Evolutionary conservation across 2,797 vertebrate genomes (phyloP).

Genomic region (Cirrhinus mrigala): DNA sequence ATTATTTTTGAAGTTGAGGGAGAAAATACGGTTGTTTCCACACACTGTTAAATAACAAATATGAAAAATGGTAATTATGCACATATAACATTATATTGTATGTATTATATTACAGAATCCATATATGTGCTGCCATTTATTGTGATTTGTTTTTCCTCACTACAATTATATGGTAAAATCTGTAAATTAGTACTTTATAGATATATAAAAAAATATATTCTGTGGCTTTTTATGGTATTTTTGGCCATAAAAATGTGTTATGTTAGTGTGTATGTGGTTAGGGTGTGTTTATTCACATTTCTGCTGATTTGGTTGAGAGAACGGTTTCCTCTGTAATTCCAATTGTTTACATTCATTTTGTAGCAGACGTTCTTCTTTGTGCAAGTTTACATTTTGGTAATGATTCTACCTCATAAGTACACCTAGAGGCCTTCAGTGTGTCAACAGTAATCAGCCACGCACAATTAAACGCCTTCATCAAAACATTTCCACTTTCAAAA

Average conservation of each 20-base stretch:
- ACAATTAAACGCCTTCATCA: conserved; percentile 50
- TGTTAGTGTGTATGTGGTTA: conserved; percentile 2
- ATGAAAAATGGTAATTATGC: too few relatives aligned
- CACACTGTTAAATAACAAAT: too few relatives aligned
- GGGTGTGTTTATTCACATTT: conserved; percentile 1
- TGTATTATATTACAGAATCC: too few relatives aligned
- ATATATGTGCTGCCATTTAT: too few relatives aligned
- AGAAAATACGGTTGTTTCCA: too few relatives aligned
- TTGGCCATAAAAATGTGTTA: neutral
- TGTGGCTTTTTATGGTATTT: neutral
- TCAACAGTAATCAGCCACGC: conserved; percentile 31
- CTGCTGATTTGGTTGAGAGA: neutral
- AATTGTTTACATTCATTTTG: conserved; percentile 23
- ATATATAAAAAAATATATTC: neutral
- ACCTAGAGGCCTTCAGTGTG: conserved; percentile 18
- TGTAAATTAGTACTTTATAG: neutral
- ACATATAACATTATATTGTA: too few relatives aligned
- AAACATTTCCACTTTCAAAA: conserved; percentile 17
- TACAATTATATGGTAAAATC: too few relatives aligned
- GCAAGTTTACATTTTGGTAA: conserved; percentile 39
- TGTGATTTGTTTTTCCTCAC: too few relatives aligned
- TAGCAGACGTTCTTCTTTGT: conserved; percentile 17
- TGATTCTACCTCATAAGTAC: conserved; percentile 32
- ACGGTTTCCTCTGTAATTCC: conserved; percentile 14
- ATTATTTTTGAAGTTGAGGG: too few relatives aligned